Base-by-base conservation (phyloP, 2,888 invertebrate species). In the Crematogaster levior region DNA sequence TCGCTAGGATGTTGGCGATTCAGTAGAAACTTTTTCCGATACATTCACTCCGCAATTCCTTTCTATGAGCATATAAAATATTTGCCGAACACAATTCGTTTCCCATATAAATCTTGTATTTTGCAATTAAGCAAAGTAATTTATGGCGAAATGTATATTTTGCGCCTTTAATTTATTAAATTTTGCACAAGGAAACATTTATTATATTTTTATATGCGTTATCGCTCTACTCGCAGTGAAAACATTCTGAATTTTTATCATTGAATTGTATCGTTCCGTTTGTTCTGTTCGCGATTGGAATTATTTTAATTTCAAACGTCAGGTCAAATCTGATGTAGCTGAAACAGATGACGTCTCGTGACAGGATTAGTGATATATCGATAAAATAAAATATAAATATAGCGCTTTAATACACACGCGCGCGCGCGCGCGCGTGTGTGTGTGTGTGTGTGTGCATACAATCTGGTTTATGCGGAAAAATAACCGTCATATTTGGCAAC, bases 21-120 rank as follows among this genome's bases (percentile, higher is more conserved):
- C 61, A 81, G 68, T 61, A 51, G 34, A 24, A 82, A 82, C 66
- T 81, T 81, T 82, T 79, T 61, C 46, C 65, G 37, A 80, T 80
- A 80, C 81, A 34, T 48, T 58, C 46, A 65, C 48, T 65, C 40
- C 30, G 21, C 30, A 58, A 74, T 58, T 60, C 37, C 15, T 77
- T 37, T 60, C 21, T 18, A 30, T 75, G 37, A 15, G 30, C 27
- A 37, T 21, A n/a, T 15, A 58, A 43, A 56, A 51, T 80, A 48
- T 61, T 51, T 61, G 61, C 46, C 60, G 15, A 56, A 34, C 30
- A 51, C n/a, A 40, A 68, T 43, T 46, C 48, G 48, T n/a, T 24
- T 15, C n/a, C n/a, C n/a, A 6, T 43, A 34, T 46, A 30, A 79
- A 72, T 66, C n/a, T 37, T 27, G 10, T 40, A 40, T 10, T 75